Evolutionary conservation across 2,888 invertebrate species (phyloP), one percentile per base, ranked within the genome.

Genomic region (Aelia acuminata): DNA sequence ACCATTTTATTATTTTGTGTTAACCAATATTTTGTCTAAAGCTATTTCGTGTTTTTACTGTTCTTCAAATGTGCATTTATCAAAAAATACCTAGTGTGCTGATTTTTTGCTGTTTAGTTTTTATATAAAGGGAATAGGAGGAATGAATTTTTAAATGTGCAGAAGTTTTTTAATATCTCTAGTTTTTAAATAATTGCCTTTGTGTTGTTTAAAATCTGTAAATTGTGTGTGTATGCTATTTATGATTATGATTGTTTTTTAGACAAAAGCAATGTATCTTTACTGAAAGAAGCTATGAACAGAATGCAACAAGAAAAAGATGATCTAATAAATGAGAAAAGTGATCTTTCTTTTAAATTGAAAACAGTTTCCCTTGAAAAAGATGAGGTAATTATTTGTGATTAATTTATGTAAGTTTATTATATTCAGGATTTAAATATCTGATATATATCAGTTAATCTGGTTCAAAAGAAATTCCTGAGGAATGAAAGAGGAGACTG

Each of bases 251-350:
- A 53, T 70, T 87, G 53, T 63, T 87, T 63, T 87, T 80, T 53
- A 87, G 87, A 87, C 48, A 87, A 87, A 87, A 50, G 48, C 35
- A 87, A 35, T 84, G 49, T 87, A 49, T 35, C 87, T 80, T 31
- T 50, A 20, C 87, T 87, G 26, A 87, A 87, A 87, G 87, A 87
- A 35, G 31, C 80, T 50, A n/a, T 87, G 8, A 49, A 75, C 35
- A 87, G 75, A 80, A 31, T 87, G 11, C 75, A 75, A 50, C 49
- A 87, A 84, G 87, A 87, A 7, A 87, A 87, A 43, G 87, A 87
- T 87, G 87, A 87, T 50, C 22, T 87, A 49, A 53, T 84, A 49
- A 49, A 80, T 87, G 50, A 87, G 35, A 87, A 87, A 39, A 87
- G 53, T 80, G 87, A 87, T 35, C 31, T 87, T n/a, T 87, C 87